Evolutionary conservation across 1,140 invertebrate genomes (phyloP), one percentile per base, ranked within the genome.

Genomic region (Pseudomyrmex pallidus): DNA sequence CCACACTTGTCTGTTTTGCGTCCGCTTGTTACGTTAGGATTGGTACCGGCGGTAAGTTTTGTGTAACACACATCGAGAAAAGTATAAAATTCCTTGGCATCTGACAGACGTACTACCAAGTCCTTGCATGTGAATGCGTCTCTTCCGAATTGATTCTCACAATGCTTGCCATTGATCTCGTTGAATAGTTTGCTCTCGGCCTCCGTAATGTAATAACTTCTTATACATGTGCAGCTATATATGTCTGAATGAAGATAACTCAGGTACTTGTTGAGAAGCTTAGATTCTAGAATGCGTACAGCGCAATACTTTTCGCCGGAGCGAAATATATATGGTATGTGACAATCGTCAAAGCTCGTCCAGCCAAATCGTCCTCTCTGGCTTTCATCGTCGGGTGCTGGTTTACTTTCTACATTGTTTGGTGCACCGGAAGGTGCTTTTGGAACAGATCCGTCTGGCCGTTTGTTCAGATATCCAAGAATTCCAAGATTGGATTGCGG

Each of bases 141-240:
- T 61, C 97, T 96, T 0, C 98, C 98, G 94, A 98, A 99, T 88
- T 98, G 96, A 85, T 95, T 96, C 89, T 98, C 98, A 95, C 98
- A 98, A 91, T 99, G 98, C 93, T 97, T 97, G 48, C 96, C 95
- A 94, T 99, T 99, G 83, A 99, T 99, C 93, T 99, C 98, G 92
- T 98, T 98, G 35, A 99, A 95, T 15, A 99, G 95, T 83, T 97
- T 96, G 63, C 97, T 97, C 94, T 99, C 98, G 2, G 96, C 96
- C 85, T 98, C 97, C 7, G 98, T 99, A 76, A 99, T 98, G 92
- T 98, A 99, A 93, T 98, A 98, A 94, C 98, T 98, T 78, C 97
- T 96, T 72, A 99, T 98, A 92, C 97, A 98, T 1, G 98, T 98
- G 92, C 98, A 98, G 85, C 95, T 96, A 92, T 98, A 98, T 85